These are phyloP conservation scores for Monoplex corrugatus DNA, from an alignment of 2,888 invertebrate genomes.

Conservation along the genomic window DNA sequence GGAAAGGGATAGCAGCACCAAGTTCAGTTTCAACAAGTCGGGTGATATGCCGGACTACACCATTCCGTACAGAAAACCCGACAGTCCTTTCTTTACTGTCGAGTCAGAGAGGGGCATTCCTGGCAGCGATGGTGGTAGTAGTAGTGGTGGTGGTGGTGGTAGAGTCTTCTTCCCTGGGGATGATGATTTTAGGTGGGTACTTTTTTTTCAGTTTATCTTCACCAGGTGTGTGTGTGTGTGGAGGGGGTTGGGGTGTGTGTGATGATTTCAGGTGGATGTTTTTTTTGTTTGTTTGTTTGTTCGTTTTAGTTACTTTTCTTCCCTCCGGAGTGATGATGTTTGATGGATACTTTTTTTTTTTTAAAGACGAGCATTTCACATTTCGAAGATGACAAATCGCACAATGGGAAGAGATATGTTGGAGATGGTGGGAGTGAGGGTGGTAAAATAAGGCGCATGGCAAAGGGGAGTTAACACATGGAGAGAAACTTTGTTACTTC, in stretches of 20 bases:
- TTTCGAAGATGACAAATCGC: too few species aligned
- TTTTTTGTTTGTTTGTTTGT: background rate
- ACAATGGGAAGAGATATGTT: background rate
- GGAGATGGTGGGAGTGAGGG: background rate
- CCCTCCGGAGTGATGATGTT: too few species aligned
- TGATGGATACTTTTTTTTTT: too few species aligned
- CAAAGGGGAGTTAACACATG: background rate
- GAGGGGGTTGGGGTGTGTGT: too few species aligned
- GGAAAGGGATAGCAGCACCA: background rate
- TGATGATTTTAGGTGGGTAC: too few species aligned
- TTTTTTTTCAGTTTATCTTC: background rate
- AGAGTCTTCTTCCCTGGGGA: background rate
- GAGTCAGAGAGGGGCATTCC: background rate
- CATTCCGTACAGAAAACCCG: constrained; percentile 51
- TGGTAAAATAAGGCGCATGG: background rate
- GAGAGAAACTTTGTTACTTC: background rate
- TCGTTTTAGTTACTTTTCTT: too few species aligned
- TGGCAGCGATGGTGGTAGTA: background rate
- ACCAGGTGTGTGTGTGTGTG: background rate
- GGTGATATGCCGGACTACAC: constrained; percentile 55
- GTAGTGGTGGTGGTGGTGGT: background rate
- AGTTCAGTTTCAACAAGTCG: constrained; percentile 47
- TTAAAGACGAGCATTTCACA: too few species aligned
- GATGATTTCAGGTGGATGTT: too few species aligned
- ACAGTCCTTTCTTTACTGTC: background rate